These are phyloP conservation scores for Phyllotreta striolata DNA, from an alignment of 2,888 invertebrate species.

Conservation along the genomic window DNA sequence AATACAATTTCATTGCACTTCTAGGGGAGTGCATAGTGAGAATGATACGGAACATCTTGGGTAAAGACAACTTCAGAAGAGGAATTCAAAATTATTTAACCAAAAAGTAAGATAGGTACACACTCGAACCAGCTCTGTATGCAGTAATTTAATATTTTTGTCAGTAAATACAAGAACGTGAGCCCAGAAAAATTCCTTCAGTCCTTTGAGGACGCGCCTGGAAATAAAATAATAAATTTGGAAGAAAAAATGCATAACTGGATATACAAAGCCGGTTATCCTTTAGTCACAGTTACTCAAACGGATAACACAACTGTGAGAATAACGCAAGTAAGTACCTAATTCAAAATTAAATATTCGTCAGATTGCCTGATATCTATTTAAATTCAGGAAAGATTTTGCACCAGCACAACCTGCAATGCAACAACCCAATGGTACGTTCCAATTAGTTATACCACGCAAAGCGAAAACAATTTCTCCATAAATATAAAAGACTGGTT, in stretches of 20 bases:
- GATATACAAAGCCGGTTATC: conserved; percentile 69
- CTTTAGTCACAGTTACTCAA: conserved; percentile 62
- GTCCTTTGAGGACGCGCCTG: conserved; percentile 57
- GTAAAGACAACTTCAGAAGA: conserved; percentile 62
- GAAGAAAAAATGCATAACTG: conserved; percentile 65
- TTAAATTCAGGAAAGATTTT: conserved; percentile 38
- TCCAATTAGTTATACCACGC: conserved; percentile 64
- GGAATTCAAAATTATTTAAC: conserved; percentile 67
- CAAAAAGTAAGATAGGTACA: conserved; percentile 61
- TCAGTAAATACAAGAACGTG: conserved; percentile 60
- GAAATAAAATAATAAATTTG: conserved; percentile 14
- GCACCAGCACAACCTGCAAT: conserved; percentile 21
- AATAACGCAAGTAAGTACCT: conserved; percentile 38
- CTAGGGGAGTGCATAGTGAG: conserved; percentile 60
- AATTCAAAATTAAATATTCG: not conserved
- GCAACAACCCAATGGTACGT: conserved; percentile 57
- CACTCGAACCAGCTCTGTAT: not conserved
- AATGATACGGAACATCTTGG: conserved; percentile 72
- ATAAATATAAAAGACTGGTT: conserved; percentile 54
- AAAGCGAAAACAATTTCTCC: conserved; percentile 57
- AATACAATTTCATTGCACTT: conserved; percentile 17
- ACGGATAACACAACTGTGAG: conserved; percentile 25
- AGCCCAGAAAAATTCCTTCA: conserved; percentile 64
- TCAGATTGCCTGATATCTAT: not conserved
- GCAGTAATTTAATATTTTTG: conserved; percentile 4